Evolutionary conservation across 2,888 invertebrate genomes (phyloP).

Genomic region (Chrysolina americana): DNA sequence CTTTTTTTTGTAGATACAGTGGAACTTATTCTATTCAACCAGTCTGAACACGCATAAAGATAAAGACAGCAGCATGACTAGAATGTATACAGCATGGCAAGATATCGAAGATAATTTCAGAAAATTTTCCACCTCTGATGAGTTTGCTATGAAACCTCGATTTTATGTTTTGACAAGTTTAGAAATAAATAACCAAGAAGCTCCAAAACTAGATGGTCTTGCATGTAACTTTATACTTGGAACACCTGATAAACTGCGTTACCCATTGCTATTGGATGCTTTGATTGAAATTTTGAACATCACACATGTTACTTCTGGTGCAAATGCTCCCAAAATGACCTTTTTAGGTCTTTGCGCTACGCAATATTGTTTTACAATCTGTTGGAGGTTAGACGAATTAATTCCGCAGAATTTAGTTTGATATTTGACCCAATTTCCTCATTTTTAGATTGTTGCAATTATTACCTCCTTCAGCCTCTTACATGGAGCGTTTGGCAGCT

Average conservation of each 20-base stretch:
- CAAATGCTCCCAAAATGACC: slow-evolving; percentile 67
- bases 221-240: slow-evolving; percentile 96
- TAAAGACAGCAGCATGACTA: slow-evolving; percentile 73
- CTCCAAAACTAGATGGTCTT: slow-evolving; percentile 92
- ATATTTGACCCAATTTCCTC: slow-evolving; percentile 25
- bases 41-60: slow-evolving; percentile 75
- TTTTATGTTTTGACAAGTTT: slow-evolving; percentile 91
- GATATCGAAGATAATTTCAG: slow-evolving; percentile 84
- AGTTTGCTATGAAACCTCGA: slow-evolving; percentile 85
- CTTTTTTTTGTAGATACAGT: slow-evolving; percentile 74
- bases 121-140: slow-evolving; percentile 75
- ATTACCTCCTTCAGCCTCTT: slow-evolving; percentile 90
- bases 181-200: slow-evolving; percentile 82
- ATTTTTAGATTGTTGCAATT: slow-evolving; percentile 80
- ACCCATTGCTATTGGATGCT: slow-evolving; percentile 88
- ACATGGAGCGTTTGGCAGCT: slow-evolving; percentile 84
- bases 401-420: no score
- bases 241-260: slow-evolving; percentile 91
- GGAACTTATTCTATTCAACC: slow-evolving; percentile 83
- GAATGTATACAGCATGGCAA: slow-evolving; percentile 80
- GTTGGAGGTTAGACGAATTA: slow-evolving; percentile 77
- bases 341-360: slow-evolving; percentile 84
- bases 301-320: slow-evolving; percentile 76
- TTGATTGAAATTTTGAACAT: slow-evolving; percentile 87
- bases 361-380: slow-evolving; percentile 91